Base-by-base conservation (phyloP, 1,140 invertebrate genomes). In the Trichomalopsis sarcophagae region DNA sequence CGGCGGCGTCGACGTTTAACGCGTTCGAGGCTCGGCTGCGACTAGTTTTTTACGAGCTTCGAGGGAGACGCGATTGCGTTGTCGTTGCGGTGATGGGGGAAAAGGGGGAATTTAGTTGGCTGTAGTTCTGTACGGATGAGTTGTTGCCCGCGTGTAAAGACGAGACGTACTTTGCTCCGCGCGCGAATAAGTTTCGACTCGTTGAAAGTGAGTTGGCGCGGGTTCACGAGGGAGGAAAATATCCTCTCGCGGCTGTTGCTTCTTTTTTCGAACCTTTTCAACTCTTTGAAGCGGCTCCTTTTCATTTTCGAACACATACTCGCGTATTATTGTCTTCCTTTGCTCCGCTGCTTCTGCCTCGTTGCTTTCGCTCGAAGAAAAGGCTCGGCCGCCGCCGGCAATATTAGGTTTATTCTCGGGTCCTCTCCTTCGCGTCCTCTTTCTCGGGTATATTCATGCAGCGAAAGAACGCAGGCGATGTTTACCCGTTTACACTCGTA, bases 41-140 rank as follows among this genome's bases (percentile, higher is more conserved):
- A 79, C 55, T 79, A 33, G 50, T 74, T 82, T 82, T 55, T 82
- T 82, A 82, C 55, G 55, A 62, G 55, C 55, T 62, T 62, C 55
- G 55, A n/a, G 55, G 17, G 55, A 62, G 55, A 62, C 17, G 55
- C 55, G 17, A 62, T 62, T 62, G 55, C 55, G 69, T 30, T 30
- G 69, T 33, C 69, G 69, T 21, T 33, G 74, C 17, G 36, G 30
- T 30, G 13, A 10, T 44, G 10, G 10, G 36, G 23, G 69, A 17
- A 33, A 71, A n/a, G 23, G 23, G 23, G 23, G 11, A 44, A 44
- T 10, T 44, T 44, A 10, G 40, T 44, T 44, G 40, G 40, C 40
- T 44, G 40, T 44, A 44, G 40, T 9, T 44, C 40, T 44, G 7
- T 44, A 10, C 7, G 10, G 40, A 44, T 44, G 40, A 44, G 40